Base-by-base conservation (phyloP, 2,113 vertebrate genomes). In the Physeter macrocephalus region DNA sequence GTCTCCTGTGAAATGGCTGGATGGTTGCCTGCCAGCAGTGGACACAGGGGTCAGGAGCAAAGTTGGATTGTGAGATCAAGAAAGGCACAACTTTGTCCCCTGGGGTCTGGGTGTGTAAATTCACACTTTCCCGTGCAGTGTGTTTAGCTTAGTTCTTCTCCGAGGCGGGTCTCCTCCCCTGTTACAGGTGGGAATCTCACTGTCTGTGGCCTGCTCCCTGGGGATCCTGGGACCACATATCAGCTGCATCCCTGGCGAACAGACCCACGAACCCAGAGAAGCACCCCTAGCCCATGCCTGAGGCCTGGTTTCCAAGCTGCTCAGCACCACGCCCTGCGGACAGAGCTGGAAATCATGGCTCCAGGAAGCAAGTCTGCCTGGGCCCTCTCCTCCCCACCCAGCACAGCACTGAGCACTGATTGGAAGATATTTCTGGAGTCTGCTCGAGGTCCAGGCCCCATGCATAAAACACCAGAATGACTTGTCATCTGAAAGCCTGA, bases 401-500 rank as follows among this genome's bases (percentile, higher is more conserved):
- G 12, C 11, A 10, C 3, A 27, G 41, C 34, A 1, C 59, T 36
- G 75, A 92, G 34, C n/a, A 41, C 39, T 29, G 27, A 27, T 62
- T 25, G 36, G 64, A 54, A 57, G 27, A 1, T 84, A n/a, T 67
- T 77, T 93, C 62, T 77, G 61, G 64, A 89, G 89, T 59, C 77
- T 54, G 82, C 78, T 69, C 18, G 2, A 75, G 57, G 72, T 49
- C 78, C 74, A 86, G 86, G 54, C 78, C 17, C 84, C 23, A 2
- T 6, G 83, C 93, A 66, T 77, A 92, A 27, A 85, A 83, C 93
- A 61, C 43, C 77, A 34, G 29, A 34, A 41, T 8, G 49, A 62
- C 39, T 62, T 91, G 90, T 95, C 88, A 86, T 92, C 62, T n/a
- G 66, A 85, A 75, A 71, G 83, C 90, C 49, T 34, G 87, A 74